Evolutionary conservation across 2,113 vertebrate genomes (phyloP).

Genomic region (Brachypteracias leptosomus): DNA sequence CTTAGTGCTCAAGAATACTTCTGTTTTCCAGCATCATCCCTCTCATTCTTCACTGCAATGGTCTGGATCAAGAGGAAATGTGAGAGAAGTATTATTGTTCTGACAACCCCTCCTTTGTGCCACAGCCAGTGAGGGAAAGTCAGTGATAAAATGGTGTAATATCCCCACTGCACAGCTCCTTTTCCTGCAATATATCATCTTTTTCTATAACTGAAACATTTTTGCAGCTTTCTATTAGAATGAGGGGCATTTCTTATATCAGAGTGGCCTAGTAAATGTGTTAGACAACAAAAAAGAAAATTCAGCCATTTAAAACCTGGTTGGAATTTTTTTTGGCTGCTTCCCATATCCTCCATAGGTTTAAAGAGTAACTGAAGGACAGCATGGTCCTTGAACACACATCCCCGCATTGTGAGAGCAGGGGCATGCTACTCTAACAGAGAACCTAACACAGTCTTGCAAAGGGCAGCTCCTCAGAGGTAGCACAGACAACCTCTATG

Average conservation of each 20-base stretch:
- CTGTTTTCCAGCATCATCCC: not conserved
- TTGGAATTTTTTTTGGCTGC: not conserved
- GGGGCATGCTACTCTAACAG: not conserved
- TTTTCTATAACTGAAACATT: not conserved
- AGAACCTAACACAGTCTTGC: not conserved
- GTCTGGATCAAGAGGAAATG: not conserved
- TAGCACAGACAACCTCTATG: not conserved
- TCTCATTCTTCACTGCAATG: not conserved
- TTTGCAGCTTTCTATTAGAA: not conserved
- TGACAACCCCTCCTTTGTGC: not conserved
- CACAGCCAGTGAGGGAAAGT: not conserved
- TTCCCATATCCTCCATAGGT: not conserved
- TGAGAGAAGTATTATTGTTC: not conserved
- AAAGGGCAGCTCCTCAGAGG: not conserved
- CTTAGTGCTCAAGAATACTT: not conserved
- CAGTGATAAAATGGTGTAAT: not conserved
- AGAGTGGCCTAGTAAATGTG: not conserved
- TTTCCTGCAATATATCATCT: not conserved
- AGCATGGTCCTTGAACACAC: not conserved
- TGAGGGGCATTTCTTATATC: not conserved
- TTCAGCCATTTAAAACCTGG: not conserved
- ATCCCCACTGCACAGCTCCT: not conserved
- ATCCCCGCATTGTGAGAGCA: not conserved
- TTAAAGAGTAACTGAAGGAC: not conserved
- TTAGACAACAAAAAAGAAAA: not conserved